Evolutionary conservation across 37 sponge, comb jelly and placozoan genomes (phyloP), one percentile per base, ranked within the genome.

Genomic region (Amphimedon queenslandica): DNA sequence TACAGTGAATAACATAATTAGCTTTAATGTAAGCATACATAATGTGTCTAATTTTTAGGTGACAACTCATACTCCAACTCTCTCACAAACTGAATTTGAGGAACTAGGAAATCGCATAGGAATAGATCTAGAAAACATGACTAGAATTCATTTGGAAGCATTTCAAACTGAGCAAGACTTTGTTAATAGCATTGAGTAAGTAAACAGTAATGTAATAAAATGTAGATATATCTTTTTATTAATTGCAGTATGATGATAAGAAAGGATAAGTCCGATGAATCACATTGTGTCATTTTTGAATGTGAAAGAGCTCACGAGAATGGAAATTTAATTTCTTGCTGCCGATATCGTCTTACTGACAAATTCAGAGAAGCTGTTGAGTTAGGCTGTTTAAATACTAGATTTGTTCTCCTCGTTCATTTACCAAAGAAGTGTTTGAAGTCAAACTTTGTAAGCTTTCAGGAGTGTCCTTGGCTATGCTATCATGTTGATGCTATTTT

Each of bases 391-490:
- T n/a, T 25, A n/a, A 60, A 25, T 60, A 21, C 85, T 80, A 51
- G 77, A 77, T 32, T 38, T 89, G 28, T 84, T 84, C 63, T 47
- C 8, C 70, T 84, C 39, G 67, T 89, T 41, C 64, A 80, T 51
- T 67, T 89, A 18, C 90, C 85, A 30, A 75, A 35, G 13, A 80
- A 80, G 63, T 66, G 37, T 29, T 36, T 53, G 1, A 13, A 18
- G 8, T 47, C 53, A 8, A 61, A 73, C 2, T 89, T 89, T 75
- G 72, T 84, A 55, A 68, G 85, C 10, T 84, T 89, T 60, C 90
- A 89, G 47, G 90, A 84, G 53, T 81, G 76, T n/a, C 72, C 78
- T 20, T 89, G 90, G 90, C 47, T 84, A 33, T 89, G 77, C 24
- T 58, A 41, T 1, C 90, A 89, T 61, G 67, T 89, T 72, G 90